Evolutionary conservation across 2,888 invertebrate genomes (phyloP).

Genomic region (Ormyrus nitidulus): DNA sequence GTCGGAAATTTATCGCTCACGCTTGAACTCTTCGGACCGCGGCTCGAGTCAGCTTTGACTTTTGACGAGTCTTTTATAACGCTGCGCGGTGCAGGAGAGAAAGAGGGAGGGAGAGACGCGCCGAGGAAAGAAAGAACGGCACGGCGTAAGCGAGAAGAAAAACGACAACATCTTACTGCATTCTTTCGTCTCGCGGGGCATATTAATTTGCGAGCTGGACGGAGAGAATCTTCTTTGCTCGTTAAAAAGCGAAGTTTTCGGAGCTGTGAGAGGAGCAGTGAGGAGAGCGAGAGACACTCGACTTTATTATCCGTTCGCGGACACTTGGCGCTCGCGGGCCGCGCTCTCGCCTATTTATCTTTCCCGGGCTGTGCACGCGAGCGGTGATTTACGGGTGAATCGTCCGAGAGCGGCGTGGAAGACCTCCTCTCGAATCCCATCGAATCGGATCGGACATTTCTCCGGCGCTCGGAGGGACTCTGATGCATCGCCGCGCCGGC

Average conservation of each 20-base stretch:
- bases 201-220: conserved; percentile 24
- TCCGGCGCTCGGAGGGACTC: no score
- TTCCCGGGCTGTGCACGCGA: conserved; percentile 12
- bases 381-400: conserved; percentile 47
- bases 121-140: not conserved
- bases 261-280: not conserved
- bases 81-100: not conserved
- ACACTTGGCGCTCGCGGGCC: conserved; percentile 21
- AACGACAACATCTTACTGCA: not conserved
- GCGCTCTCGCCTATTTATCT: conserved; percentile 36
- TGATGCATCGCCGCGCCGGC: no score
- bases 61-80: conserved; percentile 45
- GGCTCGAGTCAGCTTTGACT: conserved; percentile 14
- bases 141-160: not conserved
- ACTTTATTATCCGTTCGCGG: conserved; percentile 35
- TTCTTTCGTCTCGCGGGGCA: not conserved
- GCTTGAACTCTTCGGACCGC: conserved; percentile 6
- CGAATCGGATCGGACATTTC: conserved; percentile 8
- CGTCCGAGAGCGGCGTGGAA: conserved; percentile 1
- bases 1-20: conserved; percentile 41
- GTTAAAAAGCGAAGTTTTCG: not conserved
- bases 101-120: not conserved
- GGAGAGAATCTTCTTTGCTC: not conserved
- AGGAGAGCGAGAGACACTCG: conserved; percentile 8
- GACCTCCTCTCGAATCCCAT: conserved; percentile 22